Percentiles rank a stretch among this genome's conserved stretches.
Conservation (phyloP, 2,797 vertebrate genomes). For the Alauda arvensis region DNA sequence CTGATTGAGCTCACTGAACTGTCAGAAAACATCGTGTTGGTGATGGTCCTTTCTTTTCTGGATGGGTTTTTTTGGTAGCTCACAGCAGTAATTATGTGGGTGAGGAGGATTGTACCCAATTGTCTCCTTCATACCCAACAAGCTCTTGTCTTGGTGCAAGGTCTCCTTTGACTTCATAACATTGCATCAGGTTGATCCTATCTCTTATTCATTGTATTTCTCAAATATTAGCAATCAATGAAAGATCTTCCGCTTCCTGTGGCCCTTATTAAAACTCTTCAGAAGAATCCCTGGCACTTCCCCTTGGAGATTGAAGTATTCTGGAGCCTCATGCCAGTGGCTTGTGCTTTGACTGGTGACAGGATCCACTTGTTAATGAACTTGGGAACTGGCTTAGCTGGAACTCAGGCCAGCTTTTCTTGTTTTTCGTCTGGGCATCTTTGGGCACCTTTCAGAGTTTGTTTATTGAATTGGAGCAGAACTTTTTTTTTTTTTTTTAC, state of each 20-base stretch:
- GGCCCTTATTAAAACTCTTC: slow-evolving; percentile 15
- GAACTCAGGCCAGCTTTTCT: slow-evolving; percentile 48
- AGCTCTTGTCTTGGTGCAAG: not conserved
- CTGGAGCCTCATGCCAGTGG: slow-evolving; percentile 49
- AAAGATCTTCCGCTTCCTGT: slow-evolving; percentile 37
- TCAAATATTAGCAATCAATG: not conserved
- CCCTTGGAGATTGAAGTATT: slow-evolving; percentile 13
- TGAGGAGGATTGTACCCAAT: accelerated
- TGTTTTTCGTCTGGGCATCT: slow-evolving; percentile 16
- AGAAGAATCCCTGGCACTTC: slow-evolving; percentile 62
- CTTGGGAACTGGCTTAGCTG: slow-evolving; percentile 29
- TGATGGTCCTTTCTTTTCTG: not conserved
- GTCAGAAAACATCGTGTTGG: not conserved
- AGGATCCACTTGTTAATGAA: slow-evolving; percentile 35
- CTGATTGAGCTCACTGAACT: not conserved
- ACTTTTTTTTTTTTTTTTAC: not conserved
- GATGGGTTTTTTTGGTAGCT: not conserved
- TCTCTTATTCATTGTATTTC: slow-evolving; percentile 1
- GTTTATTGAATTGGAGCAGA: slow-evolving; percentile 13
- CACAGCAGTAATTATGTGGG: not conserved
- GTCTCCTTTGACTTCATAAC: not conserved
- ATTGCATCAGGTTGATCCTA: slow-evolving; percentile 5
- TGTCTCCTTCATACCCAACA: not conserved
- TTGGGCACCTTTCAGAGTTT: slow-evolving; percentile 22
- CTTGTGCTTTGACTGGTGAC: slow-evolving; percentile 37